Conservation (phyloP, 2,797 vertebrate species). For the Anabas testudineus region DNA sequence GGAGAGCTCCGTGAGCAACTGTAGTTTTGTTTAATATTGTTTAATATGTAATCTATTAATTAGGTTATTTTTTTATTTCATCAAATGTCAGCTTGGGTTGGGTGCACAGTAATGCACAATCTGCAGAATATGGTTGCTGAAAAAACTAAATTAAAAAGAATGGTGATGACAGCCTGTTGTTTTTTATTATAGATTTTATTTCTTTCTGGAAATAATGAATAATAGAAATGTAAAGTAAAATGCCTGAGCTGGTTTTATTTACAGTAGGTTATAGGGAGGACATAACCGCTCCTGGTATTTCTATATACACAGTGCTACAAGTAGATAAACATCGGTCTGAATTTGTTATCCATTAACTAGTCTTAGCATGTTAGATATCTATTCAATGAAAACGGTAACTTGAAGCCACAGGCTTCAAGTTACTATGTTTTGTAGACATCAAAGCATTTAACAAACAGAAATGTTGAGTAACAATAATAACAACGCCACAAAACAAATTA, state of each 20-base stretch:
- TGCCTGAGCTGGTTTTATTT: neutral
- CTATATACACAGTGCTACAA: neutral
- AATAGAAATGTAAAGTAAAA: too few relatives aligned
- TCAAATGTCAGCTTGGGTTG: too few relatives aligned
- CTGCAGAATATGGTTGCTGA: too few relatives aligned
- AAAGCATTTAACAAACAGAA: neutral
- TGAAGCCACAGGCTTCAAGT: too few relatives aligned
- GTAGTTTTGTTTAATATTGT: too few relatives aligned
- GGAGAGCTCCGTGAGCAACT: too few relatives aligned
- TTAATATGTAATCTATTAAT: too few relatives aligned
- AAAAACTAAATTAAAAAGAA: too few relatives aligned
- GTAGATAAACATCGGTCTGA: neutral
- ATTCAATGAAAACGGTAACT: neutral
- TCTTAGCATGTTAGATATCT: neutral
- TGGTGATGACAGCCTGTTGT: too few relatives aligned
- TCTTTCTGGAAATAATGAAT: too few relatives aligned
- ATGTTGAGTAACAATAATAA: neutral
- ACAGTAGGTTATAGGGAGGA: neutral
- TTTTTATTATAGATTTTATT: neutral
- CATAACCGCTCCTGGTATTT: neutral
- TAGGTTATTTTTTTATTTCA: too few relatives aligned
- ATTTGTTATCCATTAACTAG: neutral
- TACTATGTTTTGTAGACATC: neutral
- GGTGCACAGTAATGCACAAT: too few relatives aligned
- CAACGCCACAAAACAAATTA: neutral